Conservation (phyloP, 35 echinoderm and acorn worm species). For the Acanthaster planci region DNA sequence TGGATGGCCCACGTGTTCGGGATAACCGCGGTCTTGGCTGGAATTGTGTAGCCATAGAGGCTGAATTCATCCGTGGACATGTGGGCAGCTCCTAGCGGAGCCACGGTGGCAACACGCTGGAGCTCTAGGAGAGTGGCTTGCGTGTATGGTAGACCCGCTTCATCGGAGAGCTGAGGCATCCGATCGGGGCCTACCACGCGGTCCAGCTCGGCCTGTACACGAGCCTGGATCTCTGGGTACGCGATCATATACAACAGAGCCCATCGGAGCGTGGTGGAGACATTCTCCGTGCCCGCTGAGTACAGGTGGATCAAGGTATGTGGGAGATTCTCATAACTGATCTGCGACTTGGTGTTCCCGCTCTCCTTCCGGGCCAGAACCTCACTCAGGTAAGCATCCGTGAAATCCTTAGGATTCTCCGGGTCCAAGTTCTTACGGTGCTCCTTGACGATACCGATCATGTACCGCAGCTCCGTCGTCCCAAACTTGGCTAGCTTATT, state of each 20-base stretch:
- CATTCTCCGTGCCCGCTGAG: conserved; percentile 33
- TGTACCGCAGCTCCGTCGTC: background rate
- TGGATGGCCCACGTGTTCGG: conserved; percentile 42
- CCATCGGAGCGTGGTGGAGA: conserved; percentile 18
- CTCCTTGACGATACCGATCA: background rate
- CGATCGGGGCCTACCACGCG: conserved; percentile 28
- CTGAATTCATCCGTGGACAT: conserved; percentile 17
- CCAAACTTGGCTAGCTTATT: background rate
- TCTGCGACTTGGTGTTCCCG: background rate
- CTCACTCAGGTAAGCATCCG: conserved; percentile 34
- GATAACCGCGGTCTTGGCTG: conserved; percentile 32
- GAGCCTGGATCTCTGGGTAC: conserved; percentile 58
- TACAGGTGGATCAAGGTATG: conserved; percentile 34
- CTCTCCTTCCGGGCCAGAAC: background rate
- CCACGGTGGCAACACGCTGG: conserved; percentile 32
- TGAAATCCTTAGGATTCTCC: conserved; percentile 25
- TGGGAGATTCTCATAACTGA: conserved; percentile 32
- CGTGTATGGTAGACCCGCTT: conserved; percentile 41
- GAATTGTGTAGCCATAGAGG: conserved; percentile 38
- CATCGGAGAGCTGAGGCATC: conserved; percentile 31
- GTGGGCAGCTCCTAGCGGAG: conserved; percentile 24
- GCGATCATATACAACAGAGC: conserved; percentile 35
- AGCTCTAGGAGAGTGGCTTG: conserved; percentile 65
- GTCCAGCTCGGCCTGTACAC: conserved; percentile 56
- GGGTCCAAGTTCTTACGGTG: background rate